Evolutionary conservation across 1,140 invertebrate species (phyloP).

Genomic region (Sitobion miscanthi): DNA sequence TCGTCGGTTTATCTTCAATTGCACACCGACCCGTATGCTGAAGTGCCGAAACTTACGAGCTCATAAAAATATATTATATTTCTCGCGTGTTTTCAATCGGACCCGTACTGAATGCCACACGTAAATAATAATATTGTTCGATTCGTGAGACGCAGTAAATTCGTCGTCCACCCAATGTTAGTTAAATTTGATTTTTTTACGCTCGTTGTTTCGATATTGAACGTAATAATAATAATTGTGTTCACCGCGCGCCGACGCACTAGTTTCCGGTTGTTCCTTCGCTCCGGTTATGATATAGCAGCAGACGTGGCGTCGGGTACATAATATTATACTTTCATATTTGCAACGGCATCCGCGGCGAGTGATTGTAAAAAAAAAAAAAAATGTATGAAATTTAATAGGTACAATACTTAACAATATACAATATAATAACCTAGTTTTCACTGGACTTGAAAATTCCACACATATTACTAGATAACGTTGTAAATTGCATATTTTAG

Average conservation of each 20-base stretch:
- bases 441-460: conserved; percentile 29
- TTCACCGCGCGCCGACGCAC: not conserved
- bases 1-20: not conserved
- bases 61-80: not conserved
- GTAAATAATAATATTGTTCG: not conserved
- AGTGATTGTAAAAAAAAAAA: conserved; percentile 32
- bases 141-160: not conserved
- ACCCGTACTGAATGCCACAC: not conserved
- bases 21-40: not conserved
- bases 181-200: not conserved
- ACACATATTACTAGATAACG: not conserved
- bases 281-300: not conserved
- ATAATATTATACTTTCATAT: conserved; percentile 33
- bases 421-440: conserved; percentile 36
- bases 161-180: not conserved
- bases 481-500: not conserved
- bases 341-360: not conserved
- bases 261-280: conserved; percentile 39
- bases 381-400: conserved; percentile 38
- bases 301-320: not conserved
- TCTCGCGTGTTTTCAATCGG: not conserved
- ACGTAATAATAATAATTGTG: not conserved
- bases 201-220: not conserved
- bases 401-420: conserved; percentile 27
- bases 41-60: not conserved